Evolutionary conservation across 1,140 invertebrate genomes (phyloP).

Genomic region (Metopolophium dirhodum): DNA sequence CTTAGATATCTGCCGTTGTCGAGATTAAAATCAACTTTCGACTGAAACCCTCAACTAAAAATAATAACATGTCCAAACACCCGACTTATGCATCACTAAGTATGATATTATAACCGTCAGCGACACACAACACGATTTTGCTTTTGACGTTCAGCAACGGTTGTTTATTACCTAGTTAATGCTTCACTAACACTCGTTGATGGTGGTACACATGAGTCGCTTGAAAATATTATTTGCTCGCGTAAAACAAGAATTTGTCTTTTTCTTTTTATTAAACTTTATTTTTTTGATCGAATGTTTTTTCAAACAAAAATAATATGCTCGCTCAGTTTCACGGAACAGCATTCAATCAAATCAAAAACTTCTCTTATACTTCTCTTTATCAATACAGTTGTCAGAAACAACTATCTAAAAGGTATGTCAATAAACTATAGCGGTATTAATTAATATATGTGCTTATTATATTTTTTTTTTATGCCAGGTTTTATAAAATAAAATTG

Average conservation of each 20-base stretch:
- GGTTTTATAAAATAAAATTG: background rate
- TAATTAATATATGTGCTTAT: background rate
- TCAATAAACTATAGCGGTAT: background rate
- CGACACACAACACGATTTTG: slow-evolving; percentile 42
- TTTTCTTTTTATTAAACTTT: slow-evolving; percentile 31
- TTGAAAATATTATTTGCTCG: slow-evolving; percentile 36
- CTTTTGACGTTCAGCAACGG: slow-evolving; percentile 41
- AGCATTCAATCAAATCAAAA: slow-evolving; percentile 9
- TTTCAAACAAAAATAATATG: slow-evolving; percentile 36
- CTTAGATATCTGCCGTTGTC: background rate
- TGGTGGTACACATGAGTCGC: background rate
- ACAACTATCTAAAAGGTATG: background rate
- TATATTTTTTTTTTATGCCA: background rate
- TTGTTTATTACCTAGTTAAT: slow-evolving; percentile 55
- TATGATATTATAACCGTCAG: slow-evolving; percentile 47
- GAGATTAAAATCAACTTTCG: background rate
- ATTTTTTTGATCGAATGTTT: background rate
- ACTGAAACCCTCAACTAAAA: background rate
- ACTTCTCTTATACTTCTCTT: background rate
- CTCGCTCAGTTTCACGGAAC: background rate
- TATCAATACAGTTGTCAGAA: background rate
- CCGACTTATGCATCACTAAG: background rate
- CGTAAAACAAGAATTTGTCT: slow-evolving; percentile 42
- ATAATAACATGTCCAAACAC: slow-evolving; percentile 6
- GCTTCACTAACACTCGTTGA: slow-evolving; percentile 17